phyloP scores from a whole-genome alignment of 2,113 vertebrate species.

The Sebastes schlegelii region DNA sequence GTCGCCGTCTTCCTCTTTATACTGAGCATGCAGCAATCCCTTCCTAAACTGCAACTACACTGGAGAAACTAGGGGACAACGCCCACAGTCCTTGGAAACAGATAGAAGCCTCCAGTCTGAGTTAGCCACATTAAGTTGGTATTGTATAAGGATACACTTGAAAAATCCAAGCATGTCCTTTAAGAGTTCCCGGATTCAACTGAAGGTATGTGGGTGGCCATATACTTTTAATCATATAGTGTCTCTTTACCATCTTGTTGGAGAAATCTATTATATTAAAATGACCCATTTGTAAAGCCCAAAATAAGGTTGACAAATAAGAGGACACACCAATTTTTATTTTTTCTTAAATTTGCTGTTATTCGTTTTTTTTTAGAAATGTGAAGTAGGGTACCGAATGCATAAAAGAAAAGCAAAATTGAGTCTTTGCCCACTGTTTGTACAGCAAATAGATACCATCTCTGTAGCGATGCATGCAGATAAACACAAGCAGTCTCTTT shows the following conservation, averaged over 20 bases:
- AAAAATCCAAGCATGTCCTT: background rate
- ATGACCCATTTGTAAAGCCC: background rate
- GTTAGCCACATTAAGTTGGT: background rate
- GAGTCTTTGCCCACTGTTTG: conserved; percentile 31
- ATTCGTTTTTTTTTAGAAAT: background rate
- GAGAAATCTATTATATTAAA: background rate
- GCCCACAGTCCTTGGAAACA: background rate
- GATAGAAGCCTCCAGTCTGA: background rate
- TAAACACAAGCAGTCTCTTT: conserved; percentile 13
- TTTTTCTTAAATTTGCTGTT: background rate
- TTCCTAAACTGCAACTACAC: background rate
- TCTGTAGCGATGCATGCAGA: conserved; percentile 23
- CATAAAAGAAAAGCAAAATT: background rate
- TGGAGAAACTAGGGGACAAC: background rate
- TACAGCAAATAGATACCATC: conserved; percentile 19
- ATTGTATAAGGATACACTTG: background rate
- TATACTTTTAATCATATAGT: too few species aligned
- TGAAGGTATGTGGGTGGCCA: background rate
- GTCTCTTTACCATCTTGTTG: background rate
- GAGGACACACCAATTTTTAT: background rate
- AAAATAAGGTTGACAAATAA: background rate
- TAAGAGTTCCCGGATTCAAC: background rate
- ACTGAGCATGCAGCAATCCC: background rate
- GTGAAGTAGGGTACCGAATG: conserved; percentile 6
- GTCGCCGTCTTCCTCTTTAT: background rate